phyloP scores from a whole-genome alignment of 64 coral and sea anemone species.

The Actinia equina region DNA sequence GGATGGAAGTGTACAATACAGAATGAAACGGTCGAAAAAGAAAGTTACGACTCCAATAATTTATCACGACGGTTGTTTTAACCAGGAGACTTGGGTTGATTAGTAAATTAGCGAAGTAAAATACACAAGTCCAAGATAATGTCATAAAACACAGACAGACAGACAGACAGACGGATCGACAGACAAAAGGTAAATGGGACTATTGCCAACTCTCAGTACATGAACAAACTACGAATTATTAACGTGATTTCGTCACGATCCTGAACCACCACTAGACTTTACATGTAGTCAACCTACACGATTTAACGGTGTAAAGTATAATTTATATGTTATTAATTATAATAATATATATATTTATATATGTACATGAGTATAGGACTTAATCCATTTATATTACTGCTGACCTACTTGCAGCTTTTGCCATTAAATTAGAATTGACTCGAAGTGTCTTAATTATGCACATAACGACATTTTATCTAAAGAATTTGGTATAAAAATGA shows the following conservation, averaged over 20 bases:
- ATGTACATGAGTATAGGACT: not conserved
- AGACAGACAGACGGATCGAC: no score
- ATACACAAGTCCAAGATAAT: no score
- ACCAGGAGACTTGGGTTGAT: no score
- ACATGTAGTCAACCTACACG: not conserved
- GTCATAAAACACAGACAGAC: no score
- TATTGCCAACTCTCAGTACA: not conserved
- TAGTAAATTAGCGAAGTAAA: no score
- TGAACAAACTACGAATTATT: not conserved
- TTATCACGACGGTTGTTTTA: not conserved
- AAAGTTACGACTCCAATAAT: not conserved
- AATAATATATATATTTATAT: slow-evolving; percentile 2
- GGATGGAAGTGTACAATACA: not conserved
- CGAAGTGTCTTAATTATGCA: not conserved
- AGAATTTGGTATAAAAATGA: slow-evolving; percentile 10
- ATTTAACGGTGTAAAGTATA: not conserved
- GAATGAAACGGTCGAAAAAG: not conserved
- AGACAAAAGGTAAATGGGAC: not conserved
- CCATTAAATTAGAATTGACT: slow-evolving; percentile 7
- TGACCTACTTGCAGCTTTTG: not conserved
- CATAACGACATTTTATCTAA: not conserved
- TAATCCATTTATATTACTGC: slow-evolving; percentile 11
- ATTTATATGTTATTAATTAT: slow-evolving; percentile 7
- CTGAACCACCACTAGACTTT: not conserved
- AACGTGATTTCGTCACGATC: slow-evolving; percentile 17